Evolutionary conservation across 2,797 vertebrate genomes (phyloP), one percentile per base, ranked within the genome.

Genomic region (Chrosomus eos): DNA sequence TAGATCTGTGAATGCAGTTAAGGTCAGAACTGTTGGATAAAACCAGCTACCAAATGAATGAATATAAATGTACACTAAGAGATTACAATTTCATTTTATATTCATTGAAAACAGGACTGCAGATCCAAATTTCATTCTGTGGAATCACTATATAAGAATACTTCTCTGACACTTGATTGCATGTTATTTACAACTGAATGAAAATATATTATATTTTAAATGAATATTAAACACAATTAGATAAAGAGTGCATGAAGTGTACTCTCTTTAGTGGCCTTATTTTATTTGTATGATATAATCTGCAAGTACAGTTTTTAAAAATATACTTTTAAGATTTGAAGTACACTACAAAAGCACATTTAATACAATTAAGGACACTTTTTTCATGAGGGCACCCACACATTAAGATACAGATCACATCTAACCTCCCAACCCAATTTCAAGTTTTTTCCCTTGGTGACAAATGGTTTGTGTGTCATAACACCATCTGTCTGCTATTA

Each of bases 401-500:
- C 31, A 55, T 74, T 53, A 9, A 51, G 18, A 53, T 23, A 67
- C 28, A 51, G 40, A 45, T 45, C 60, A 31, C 60, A n/a, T 45
- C 18, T 64, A 66, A 19, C 11, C 48, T 55, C 23, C 33, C n/a
- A 70, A 14, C 18, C 16, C 4, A 7, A 21, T 43, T 81, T 58
- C 23, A 40, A 55, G 2, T 5, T 38, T 53, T 70, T 66, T 13
- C 21, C 38, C 28, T 1, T 31, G 58, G 36, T 83, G 81, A 80
- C 48, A 91, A 91, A 92, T 86, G 28, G 89, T 86, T 77, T 89
- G 87, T 72, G 89, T 90, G 88, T 81, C 88, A 82, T 88, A 88
- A 72, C 74, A 81, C 92, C 92, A 94, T 94, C 92, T 94, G 93
- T 87, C 92, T 89, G 83, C 87, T 91, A 92, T 93, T 91, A 93